Percentiles rank a stretch among this genome's conserved stretches.
Conservation (phyloP, 2,888 invertebrate species). For the Napeogenes inachia region DNA sequence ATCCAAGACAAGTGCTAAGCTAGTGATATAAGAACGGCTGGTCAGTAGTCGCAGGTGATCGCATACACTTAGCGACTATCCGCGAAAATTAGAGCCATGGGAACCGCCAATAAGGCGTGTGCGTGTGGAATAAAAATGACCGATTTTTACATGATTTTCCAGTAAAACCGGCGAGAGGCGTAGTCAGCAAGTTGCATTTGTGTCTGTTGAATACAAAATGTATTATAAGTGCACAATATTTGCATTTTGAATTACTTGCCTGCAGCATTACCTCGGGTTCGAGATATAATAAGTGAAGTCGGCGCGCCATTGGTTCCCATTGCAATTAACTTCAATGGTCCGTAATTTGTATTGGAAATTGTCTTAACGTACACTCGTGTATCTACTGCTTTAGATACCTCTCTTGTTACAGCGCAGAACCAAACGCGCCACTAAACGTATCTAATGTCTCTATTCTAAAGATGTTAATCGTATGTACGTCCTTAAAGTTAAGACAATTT, state of each 20-base stretch:
- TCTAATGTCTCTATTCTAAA: background rate
- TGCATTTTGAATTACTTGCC: conserved; percentile 75
- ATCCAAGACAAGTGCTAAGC: no score
- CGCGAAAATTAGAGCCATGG: conserved; percentile 74
- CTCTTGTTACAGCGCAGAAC: background rate
- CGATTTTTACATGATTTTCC: conserved; percentile 73
- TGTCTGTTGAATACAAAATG: conserved; percentile 70
- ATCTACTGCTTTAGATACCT: background rate
- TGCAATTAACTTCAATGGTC: conserved; percentile 21
- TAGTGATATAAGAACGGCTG: background rate
- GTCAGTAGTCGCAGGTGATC: conserved; percentile 14
- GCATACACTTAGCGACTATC: conserved; percentile 46
- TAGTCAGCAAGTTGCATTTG: conserved; percentile 54
- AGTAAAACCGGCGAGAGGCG: conserved; percentile 70
- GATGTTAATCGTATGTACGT: conserved; percentile 1
- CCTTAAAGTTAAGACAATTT: conserved; percentile 2
- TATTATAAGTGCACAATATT: conserved; percentile 72
- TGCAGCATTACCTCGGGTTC: conserved; percentile 32
- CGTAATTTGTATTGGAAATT: conserved; percentile 13
- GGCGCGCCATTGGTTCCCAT: conserved; percentile 21
- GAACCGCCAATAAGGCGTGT: conserved; percentile 70
- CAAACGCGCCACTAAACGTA: background rate
- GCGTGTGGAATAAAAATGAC: conserved; percentile 70
- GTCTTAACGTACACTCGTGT: conserved; percentile 3
- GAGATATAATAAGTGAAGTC: conserved; percentile 10